Percentiles rank a stretch among this genome's conserved stretches.
Evolutionary conservation across 2,797 vertebrate genomes (phyloP).

Genomic region (Florisuga fusca): DNA sequence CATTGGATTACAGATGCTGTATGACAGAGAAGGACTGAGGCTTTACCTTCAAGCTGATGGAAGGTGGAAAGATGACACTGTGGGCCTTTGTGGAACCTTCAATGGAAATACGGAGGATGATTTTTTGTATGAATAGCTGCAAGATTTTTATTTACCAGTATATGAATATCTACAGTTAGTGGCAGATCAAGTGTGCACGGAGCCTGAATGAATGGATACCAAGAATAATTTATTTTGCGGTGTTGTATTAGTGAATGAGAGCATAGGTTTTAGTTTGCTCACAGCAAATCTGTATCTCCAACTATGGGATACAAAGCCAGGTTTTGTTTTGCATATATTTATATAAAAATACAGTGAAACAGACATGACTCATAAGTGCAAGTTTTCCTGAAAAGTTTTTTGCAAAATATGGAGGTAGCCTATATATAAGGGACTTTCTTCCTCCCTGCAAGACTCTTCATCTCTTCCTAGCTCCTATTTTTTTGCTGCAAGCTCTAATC

Average conservation of each 20-base stretch:
- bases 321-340: background rate
- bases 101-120: constrained; percentile 97
- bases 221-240: background rate
- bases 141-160: background rate
- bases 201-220: background rate
- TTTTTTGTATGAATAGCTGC: constrained; percentile 86
- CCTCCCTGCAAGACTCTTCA: background rate
- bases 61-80: constrained; percentile 89
- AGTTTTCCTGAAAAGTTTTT: background rate
- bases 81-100: constrained; percentile 96
- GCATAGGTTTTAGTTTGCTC: background rate
- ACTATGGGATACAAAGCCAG: background rate
- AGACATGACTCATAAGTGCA: fast-evolving
- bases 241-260: background rate
- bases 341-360: background rate
- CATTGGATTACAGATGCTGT: constrained; percentile 89
- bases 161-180: background rate
- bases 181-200: background rate
- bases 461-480: background rate
- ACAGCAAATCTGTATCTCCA: background rate
- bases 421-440: background rate
- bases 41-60: constrained; percentile 90
- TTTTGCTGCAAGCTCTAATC: background rate
- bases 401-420: background rate
- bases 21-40: constrained; percentile 88